Conservation (phyloP, 2,797 vertebrate species). For the Ceryle rudis region DNA sequence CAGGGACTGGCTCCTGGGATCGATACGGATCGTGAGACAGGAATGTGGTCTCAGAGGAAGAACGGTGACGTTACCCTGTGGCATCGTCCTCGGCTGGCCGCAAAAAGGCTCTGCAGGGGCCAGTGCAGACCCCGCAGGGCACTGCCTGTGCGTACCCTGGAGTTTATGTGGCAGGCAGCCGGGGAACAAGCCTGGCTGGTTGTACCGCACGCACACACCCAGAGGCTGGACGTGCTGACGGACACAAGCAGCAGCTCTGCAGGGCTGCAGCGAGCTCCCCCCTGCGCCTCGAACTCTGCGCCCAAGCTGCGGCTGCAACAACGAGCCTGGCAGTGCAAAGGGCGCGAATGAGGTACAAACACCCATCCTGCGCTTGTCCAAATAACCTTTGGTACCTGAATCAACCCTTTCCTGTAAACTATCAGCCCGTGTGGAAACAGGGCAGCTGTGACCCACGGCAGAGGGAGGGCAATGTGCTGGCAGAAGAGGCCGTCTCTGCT, state of each 20-base stretch:
- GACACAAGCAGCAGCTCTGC: not conserved
- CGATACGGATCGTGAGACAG: not conserved
- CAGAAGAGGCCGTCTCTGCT: not conserved
- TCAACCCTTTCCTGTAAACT: slow-evolving; percentile 7
- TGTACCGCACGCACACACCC: not conserved
- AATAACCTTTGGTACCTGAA: slow-evolving; percentile 51
- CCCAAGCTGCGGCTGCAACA: not conserved
- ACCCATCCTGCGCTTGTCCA: not conserved
- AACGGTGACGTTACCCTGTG: fast-evolving
- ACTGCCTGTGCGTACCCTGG: fast-evolving
- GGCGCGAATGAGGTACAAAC: not conserved
- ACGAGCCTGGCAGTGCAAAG: not conserved
- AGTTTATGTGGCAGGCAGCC: not conserved
- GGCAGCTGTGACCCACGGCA: not conserved
- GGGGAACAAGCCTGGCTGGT: fast-evolving
- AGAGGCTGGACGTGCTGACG: not conserved
- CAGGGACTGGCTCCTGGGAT: not conserved
- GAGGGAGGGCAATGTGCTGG: not conserved
- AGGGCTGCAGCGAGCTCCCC: not conserved
- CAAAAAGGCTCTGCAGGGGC: not conserved
- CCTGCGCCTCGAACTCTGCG: fast-evolving
- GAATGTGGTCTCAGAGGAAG: not conserved
- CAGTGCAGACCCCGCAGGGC: not conserved
- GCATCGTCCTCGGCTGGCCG: not conserved
- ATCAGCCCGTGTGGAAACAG: not conserved